Conservation (phyloP, 2,113 vertebrate genomes). For the Channa argus region DNA sequence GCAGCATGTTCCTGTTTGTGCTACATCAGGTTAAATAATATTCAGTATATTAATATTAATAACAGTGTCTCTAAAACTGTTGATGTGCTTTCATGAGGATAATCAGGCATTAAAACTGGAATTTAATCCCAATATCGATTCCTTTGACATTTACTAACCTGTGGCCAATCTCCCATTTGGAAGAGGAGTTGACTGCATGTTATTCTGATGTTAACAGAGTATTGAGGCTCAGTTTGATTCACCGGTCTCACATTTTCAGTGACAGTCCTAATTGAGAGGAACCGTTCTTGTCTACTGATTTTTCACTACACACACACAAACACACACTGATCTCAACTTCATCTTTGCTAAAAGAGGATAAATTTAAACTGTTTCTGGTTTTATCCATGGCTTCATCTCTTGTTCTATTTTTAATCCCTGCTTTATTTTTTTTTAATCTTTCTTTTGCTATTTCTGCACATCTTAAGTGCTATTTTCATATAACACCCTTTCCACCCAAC, state of each 20-base stretch:
- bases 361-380: not conserved
- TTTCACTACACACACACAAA: not conserved
- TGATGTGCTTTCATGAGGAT: not conserved
- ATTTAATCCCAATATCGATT: not conserved
- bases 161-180: not conserved
- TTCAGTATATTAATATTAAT: no score
- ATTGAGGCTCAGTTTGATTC: not conserved
- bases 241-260: not conserved
- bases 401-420: not conserved
- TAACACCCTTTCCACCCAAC: no score
- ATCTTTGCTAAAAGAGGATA: not conserved
- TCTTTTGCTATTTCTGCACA: constrained; percentile 14
- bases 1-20: no score
- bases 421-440: not conserved
- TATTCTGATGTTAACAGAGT: not conserved
- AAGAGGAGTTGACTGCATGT: constrained; percentile 1
- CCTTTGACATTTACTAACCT: not conserved
- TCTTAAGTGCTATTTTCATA: not conserved
- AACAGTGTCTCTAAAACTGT: no score
- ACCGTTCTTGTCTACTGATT: not conserved
- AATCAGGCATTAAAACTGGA: not conserved
- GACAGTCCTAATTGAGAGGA: not conserved
- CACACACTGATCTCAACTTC: not conserved
- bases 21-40: no score
- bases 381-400: not conserved